Base-by-base conservation (phyloP, 2,888 invertebrate species). In the Pediacus dermestoides region DNA sequence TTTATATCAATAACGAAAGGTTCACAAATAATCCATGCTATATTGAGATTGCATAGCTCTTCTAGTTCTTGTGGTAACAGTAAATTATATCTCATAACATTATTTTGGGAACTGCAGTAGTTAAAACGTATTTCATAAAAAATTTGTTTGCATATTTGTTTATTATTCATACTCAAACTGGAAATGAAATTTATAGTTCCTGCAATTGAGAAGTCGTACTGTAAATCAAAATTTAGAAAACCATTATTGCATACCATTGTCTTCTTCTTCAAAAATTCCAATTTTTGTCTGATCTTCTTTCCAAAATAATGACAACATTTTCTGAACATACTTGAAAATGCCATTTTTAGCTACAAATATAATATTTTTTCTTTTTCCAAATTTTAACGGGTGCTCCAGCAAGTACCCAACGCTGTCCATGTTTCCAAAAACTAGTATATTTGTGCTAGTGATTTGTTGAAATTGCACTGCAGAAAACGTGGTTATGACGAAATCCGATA, bases 1-100 rank as follows among this genome's bases (percentile, higher is more conserved):
- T 25, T 23, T 2, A 39, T 32, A n/a, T 39, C 21, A 8, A 12
- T 14, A 10, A 41, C 44, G 10, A 41, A 44, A 8, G 34, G 38
- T 3, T 10, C 10, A 13, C n/a, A 12, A 9, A 8, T 25, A 14
- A 38, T 21, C 34, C 34, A 39, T 1, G 30, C 26, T 9, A 37
- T 32, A 8, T 30, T 39, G 1, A 42, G 7, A 7, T 7, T 23
- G 25, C 42, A 42, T 1, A 35, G 6, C n/a, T 31, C 21, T 14
- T 12, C 4, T 4, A 32, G 6, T 11, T 36, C 16, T 7, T 6
- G 6, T 18, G 6, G 6, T n/a, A n/a, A 7, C n/a, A 18, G n/a
- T 7, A 18, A n/a, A 7, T 18, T 18, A n/a, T 18, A n/a, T 18
- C 21, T 18, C 6, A 7, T 18, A 7, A 18, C 21, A 18, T 18